A percentile compares a stretch with the other conserved stretches of the same genome.
Conservation (phyloP, 2,797 vertebrate species). For the Poeciliopsis paucimaculata region DNA sequence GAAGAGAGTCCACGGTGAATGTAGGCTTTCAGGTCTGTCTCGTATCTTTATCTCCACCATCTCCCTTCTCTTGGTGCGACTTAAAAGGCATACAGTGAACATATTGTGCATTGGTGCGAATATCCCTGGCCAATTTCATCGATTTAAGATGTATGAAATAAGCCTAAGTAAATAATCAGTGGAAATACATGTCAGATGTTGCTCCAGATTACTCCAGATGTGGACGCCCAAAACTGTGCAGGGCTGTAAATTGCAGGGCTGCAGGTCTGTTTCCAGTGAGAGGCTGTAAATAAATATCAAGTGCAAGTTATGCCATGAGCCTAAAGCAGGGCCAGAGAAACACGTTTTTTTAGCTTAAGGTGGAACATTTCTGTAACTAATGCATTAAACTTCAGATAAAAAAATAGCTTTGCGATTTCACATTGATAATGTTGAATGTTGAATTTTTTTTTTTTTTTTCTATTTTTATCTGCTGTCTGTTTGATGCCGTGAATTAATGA, state of each 20-base stretch:
- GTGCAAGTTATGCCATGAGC: not conserved
- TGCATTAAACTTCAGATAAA: not conserved
- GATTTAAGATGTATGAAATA: slow-evolving; percentile 73
- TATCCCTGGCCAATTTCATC: slow-evolving; percentile 44
- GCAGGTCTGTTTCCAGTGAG: slow-evolving; percentile 27
- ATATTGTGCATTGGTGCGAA: slow-evolving; percentile 50
- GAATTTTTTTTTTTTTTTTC: not conserved
- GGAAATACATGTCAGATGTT: slow-evolving; percentile 68
- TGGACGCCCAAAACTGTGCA: slow-evolving; percentile 23
- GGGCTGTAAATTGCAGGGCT: slow-evolving; percentile 6
- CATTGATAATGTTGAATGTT: too few relatives aligned
- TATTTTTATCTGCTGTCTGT: not conserved
- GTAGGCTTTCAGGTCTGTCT: slow-evolving; percentile 70
- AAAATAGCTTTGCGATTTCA: not conserved
- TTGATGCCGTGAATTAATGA: not conserved
- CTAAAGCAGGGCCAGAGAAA: not conserved
- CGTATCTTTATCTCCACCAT: slow-evolving; percentile 73
- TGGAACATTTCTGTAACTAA: slow-evolving; percentile 12
- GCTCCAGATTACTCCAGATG: slow-evolving; percentile 50
- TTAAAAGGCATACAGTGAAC: slow-evolving; percentile 56
- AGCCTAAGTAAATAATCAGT: slow-evolving; percentile 66
- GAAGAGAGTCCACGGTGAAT: slow-evolving; percentile 63
- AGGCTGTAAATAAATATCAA: slow-evolving; percentile 25
- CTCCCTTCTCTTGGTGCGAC: slow-evolving; percentile 45
- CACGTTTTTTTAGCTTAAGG: not conserved